Evolutionary conservation across 23 tunicate species (phyloP), one percentile per base, ranked within the genome.

Genomic region (Corella eumyota): DNA sequence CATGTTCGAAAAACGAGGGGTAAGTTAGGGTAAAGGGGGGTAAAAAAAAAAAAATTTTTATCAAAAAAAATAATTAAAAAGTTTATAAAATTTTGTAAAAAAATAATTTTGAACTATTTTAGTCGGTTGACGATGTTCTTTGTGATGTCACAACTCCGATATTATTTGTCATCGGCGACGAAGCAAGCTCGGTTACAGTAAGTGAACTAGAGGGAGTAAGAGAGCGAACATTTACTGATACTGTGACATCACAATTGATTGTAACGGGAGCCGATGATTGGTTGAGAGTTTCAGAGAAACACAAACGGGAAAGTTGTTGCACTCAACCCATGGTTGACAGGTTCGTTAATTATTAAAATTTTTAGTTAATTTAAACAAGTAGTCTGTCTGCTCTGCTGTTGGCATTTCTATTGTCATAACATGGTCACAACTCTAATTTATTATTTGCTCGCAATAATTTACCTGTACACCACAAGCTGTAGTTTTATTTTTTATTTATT

Each of bases 261-360:
- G 63, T 84, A 24, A 63, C 57, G 38, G 94, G 94, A 22, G 94
- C 94, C 3, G 83, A 84, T 50, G 94, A 84, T 61, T 69, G 84
- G 71, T 50, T 84, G 78, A 52, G 75, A n/a, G 77, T 84, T 44
- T 61, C 73, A 0, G 94, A 69, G 9, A 62, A 70, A 24, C 32
- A 50, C 2, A 84, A 84, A 38, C 63, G 66, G 22, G 26, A 63
- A 1, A 59, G 49, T 30, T 34, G 27, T 25, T 78, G 58, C 50
- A 84, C 94, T 1, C 94, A 84, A 54, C 50, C 73, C 20, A 75
- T 84, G 83, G 73, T 63, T 23, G 94, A 84, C 54, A 84, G 77
- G 94, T 84, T 0, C 4, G 64, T 40, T n/a, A 0, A 22, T 31
- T n/a, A n/a, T n/a, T n/a, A n/a, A n/a, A n/a, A n/a, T n/a, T n/a